phyloP scores from a whole-genome alignment of 2,797 vertebrate genomes.

The Thunnus albacares region DNA sequence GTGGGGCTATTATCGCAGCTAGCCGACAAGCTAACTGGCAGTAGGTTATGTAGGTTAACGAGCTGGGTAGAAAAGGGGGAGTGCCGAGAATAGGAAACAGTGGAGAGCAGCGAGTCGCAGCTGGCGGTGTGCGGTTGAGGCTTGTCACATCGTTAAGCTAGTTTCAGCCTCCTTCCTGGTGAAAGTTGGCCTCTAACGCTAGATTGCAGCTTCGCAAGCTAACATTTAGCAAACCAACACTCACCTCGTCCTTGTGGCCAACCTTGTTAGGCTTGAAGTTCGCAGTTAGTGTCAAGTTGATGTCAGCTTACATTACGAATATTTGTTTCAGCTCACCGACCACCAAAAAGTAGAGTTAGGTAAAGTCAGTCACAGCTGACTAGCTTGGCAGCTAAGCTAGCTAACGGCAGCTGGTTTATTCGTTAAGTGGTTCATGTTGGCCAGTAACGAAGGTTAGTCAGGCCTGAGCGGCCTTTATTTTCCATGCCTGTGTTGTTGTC shows the following conservation, averaged over 20 bases:
- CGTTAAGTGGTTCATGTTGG: slow-evolving; percentile 17
- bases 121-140: slow-evolving; percentile 8
- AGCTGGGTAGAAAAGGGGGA: slow-evolving; percentile 52
- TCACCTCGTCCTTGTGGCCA: slow-evolving; percentile 77
- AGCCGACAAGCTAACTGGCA: slow-evolving; percentile 53
- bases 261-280: slow-evolving; percentile 74
- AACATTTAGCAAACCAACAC: slow-evolving; percentile 48
- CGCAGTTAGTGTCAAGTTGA: slow-evolving; percentile 22
- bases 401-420: slow-evolving; percentile 35
- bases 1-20: slow-evolving; percentile 44
- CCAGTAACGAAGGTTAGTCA: slow-evolving; percentile 55
- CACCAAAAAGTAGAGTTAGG: slow-evolving; percentile 6
- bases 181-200: slow-evolving; percentile 46
- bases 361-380: slow-evolving; percentile 15
- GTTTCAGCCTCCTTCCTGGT: slow-evolving; percentile 34
- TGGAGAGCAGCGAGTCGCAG: slow-evolving; percentile 23
- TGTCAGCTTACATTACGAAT: not conserved
- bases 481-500: slow-evolving; percentile 54
- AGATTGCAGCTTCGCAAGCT: slow-evolving; percentile 42
- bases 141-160: not conserved
- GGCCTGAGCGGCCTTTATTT: slow-evolving; percentile 59
- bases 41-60: slow-evolving; percentile 64
- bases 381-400: slow-evolving; percentile 30
- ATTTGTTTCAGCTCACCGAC: not conserved
- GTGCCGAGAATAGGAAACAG: slow-evolving; percentile 53